Percentiles rank a stretch among this genome's conserved stretches.
These are phyloP conservation scores for Alosa sapidissima DNA, from an alignment of 2,797 vertebrate genomes.

Conservation along the genomic window DNA sequence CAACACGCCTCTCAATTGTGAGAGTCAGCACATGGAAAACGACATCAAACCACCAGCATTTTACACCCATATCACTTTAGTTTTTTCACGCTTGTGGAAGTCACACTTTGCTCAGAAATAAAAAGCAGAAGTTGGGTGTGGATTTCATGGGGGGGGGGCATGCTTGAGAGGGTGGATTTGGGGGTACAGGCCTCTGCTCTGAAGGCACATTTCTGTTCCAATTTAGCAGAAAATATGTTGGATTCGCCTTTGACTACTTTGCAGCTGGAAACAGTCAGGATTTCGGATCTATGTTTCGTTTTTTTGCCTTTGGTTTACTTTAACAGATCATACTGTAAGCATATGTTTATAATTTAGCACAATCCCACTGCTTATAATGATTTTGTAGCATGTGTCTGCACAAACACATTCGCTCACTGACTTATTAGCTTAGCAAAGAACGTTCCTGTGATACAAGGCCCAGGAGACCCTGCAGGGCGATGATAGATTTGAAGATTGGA, in stretches of 20 bases:
- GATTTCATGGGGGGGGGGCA: slow-evolving; percentile 8
- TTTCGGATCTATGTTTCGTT: slow-evolving; percentile 61
- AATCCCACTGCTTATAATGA: slow-evolving; percentile 72
- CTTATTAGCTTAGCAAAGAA: slow-evolving; percentile 64
- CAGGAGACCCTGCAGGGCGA: slow-evolving; percentile 50
- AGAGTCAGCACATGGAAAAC: slow-evolving; percentile 63
- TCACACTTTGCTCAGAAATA: slow-evolving; percentile 64
- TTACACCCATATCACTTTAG: slow-evolving; percentile 61
- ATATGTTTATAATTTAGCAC: slow-evolving; percentile 78
- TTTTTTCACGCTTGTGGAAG: slow-evolving; percentile 66
- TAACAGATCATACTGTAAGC: slow-evolving; percentile 76
- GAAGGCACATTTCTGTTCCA: slow-evolving; percentile 70
- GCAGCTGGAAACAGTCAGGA: slow-evolving; percentile 76
- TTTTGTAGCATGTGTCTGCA: slow-evolving; percentile 72
- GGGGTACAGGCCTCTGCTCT: slow-evolving; percentile 51
- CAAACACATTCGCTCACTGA: slow-evolving; percentile 74
- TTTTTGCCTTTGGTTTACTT: slow-evolving; percentile 67
- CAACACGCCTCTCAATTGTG: slow-evolving; percentile 58
- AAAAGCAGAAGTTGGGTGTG: slow-evolving; percentile 43
- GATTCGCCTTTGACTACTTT: slow-evolving; percentile 64
- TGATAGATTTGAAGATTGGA: slow-evolving; percentile 49
- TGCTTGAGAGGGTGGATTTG: not conserved
- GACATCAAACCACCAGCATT: slow-evolving; percentile 60
- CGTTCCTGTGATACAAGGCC: slow-evolving; percentile 62
- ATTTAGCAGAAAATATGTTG: slow-evolving; percentile 76